Evolutionary conservation across 2,113 vertebrate species (phyloP).

Genomic region (Atlantisia rogersi): DNA sequence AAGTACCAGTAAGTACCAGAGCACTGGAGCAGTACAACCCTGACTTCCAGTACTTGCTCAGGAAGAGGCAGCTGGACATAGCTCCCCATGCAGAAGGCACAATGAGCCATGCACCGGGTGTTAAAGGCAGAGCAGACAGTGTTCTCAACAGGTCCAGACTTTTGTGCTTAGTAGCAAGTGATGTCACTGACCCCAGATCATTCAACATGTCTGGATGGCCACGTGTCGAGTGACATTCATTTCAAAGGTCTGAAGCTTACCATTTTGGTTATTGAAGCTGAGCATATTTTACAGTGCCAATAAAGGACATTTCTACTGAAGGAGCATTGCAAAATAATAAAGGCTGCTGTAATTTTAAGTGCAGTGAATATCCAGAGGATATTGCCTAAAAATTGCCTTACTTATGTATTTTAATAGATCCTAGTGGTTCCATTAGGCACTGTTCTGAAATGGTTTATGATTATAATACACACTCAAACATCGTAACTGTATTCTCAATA

Average conservation of each 20-base stretch:
- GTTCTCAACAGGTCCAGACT: not conserved
- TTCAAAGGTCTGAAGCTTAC: not conserved
- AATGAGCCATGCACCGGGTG: not conserved
- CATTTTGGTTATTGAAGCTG: not conserved
- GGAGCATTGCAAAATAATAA: not conserved
- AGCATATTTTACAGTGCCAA: not conserved
- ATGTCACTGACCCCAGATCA: not conserved
- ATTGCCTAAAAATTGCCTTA: not conserved
- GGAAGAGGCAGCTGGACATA: not conserved
- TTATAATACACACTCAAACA: not conserved
- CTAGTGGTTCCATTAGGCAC: not conserved
- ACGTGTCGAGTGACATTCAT: not conserved
- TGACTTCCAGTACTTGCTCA: not conserved
- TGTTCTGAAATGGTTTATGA: not conserved
- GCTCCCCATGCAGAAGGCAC: not conserved
- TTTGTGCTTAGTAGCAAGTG: not conserved
- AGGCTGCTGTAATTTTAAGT: not conserved
- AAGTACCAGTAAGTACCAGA: not conserved
- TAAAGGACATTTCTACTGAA: not conserved
- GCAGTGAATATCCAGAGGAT: not conserved
- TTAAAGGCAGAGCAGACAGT: not conserved
- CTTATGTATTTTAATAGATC: not conserved
- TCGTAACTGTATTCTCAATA: not conserved
- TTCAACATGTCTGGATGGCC: not conserved
- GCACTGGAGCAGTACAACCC: not conserved